Base-by-base conservation (phyloP, 2,113 vertebrate species). In the Barbus barbus region DNA sequence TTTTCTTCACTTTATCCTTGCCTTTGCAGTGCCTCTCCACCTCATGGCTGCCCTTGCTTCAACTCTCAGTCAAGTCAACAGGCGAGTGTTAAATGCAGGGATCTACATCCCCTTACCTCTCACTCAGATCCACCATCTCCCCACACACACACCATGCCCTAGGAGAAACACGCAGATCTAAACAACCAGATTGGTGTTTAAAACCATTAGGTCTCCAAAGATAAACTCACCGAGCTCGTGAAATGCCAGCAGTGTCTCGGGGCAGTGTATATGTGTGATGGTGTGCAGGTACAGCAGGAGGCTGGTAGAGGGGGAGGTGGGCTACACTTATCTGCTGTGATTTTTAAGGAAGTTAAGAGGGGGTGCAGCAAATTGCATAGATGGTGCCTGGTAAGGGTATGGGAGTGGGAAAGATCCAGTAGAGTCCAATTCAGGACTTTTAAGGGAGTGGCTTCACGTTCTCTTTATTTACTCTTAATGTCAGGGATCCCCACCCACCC, bases 131-230 rank as follows among this genome's bases (percentile, higher is more conserved):
- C 76, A 83, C 83, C 73, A 31, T 20, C 65, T 75, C 76, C 78
- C n/a, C 53, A 6, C 78, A 6, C 78, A 48, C 44, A 87, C 81
- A 84, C 86, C 79, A 65, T 89, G 83, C 87, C 87, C 81, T 85
- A 78, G 56, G 85, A 88, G 63, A 69, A 63, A 83, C 88, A 81
- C 82, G 83, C 88, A 89, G 89, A 92, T 90, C 88, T 93, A 92
- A 94, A 94, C 91, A 92, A 86, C 86, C 88, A 84, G 87, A 93
- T 91, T 91, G 90, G 88, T 92, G 90, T 92, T 94, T 94, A 92
- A 93, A 93, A 92, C 90, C 88, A 92, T 92, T 93, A 93, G 81
- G 91, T 91, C 89, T 79, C 61, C 83, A 88, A 92, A 92, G 92
- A 92, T 94, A 92, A 94, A 93, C 90, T 87, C 46, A 18, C 14